phyloP scores from a whole-genome alignment of 2,113 vertebrate species.

The Brachypteracias leptosomus region DNA sequence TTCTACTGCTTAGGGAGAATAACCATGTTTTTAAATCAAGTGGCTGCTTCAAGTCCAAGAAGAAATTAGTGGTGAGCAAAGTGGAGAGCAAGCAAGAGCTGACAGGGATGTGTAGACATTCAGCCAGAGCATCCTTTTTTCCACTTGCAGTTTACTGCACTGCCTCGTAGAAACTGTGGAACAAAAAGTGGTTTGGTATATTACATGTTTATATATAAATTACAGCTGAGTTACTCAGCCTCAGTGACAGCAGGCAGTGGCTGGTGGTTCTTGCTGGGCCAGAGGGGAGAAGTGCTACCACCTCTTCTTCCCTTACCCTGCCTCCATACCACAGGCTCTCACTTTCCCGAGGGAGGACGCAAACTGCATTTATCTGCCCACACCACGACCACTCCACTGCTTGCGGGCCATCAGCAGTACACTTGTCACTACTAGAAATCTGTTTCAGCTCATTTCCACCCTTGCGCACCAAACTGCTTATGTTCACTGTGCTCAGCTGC shows the following conservation, averaged over 20 bases:
- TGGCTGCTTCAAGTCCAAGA: not conserved
- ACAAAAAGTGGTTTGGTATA: not conserved
- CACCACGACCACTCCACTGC: accelerated
- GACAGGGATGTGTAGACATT: not conserved
- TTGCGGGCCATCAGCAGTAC: not conserved
- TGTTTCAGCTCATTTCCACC: not conserved
- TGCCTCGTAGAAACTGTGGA: not conserved
- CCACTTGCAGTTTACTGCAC: not conserved
- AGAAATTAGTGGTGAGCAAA: not conserved
- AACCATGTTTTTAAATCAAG: not conserved
- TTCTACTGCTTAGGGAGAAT: not conserved
- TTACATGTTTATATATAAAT: not conserved
- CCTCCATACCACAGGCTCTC: not conserved
- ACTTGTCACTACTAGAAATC: not conserved
- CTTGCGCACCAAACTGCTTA: not conserved
- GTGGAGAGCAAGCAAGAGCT: not conserved
- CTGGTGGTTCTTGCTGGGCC: not conserved
- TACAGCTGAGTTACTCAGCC: not conserved
- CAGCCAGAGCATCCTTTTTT: not conserved
- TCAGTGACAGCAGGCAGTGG: not conserved
- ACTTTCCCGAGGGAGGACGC: not conserved
- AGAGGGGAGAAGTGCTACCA: not conserved
- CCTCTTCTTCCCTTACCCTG: not conserved
- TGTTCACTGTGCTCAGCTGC: not conserved
- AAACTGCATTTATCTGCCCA: not conserved